Evolutionary conservation across 2,888 invertebrate genomes (phyloP), one percentile per base, ranked within the genome.

Genomic region (Ischnus inquisitorius): DNA sequence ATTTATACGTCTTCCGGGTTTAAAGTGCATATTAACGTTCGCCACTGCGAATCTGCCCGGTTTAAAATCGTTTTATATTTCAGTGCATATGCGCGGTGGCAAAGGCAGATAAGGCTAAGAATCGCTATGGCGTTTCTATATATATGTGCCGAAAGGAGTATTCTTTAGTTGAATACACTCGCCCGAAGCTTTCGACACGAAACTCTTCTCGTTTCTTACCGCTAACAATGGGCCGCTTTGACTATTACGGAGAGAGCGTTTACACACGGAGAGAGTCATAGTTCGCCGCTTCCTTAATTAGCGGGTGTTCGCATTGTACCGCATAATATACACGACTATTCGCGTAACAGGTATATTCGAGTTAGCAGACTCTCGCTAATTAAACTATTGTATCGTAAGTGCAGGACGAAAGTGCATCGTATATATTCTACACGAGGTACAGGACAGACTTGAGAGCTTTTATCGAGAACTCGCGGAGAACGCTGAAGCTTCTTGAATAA

Each of bases 1-100:
- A 43, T 80, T 77, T 75, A 48, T 57, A 64, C 65, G 83, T 41
- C 82, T 74, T 78, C 84, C 79, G 79, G 74, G 75, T 77, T 86
- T 79, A 41, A 68, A 80, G 72, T 79, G 82, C 79, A 67, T 84
- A 85, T 84, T 76, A 82, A 84, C 76, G 67, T 60, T 74, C 28
- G 54, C 41, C 54, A 69, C 39, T 16, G 68, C 14, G 41, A 67
- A 75, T 62, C 43, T 51, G 34, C 46, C 39, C 60, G 51, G 54
- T 64, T 82, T 54, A n/a, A 79, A n/a, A 68, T 65, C 41, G 51
- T 68, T 72, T 5, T 60, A 57, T n/a, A 41, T 68, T 19, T 43
- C 28, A 34, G n/a, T 41, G 16, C 14, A 3, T 22, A n/a, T 19
- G 22, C 39, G 64, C 48, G 19, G 19, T 4, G 57, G 12, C 57